Conservation (phyloP, 2,888 invertebrate genomes). For the Phaonia tiefii region DNA sequence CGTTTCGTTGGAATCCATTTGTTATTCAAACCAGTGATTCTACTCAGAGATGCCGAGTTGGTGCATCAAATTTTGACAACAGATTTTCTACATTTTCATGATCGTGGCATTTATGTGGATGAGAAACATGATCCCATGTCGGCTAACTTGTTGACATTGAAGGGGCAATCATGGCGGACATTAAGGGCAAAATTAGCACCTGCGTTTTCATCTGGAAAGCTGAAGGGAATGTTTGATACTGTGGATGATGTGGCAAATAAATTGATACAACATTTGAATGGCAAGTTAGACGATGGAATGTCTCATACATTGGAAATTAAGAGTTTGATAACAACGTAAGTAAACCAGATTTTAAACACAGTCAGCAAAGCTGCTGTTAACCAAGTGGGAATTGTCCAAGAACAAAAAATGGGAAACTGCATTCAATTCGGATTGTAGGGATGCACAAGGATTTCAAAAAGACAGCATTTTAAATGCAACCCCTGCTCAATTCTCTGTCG, state of each 20-base stretch:
- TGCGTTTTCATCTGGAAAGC: constrained; percentile 85
- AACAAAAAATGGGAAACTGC: too few species aligned
- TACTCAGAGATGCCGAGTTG: constrained; percentile 84
- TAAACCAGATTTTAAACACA: not conserved
- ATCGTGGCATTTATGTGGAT: constrained; percentile 84
- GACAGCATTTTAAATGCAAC: too few species aligned
- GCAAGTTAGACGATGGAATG: constrained; percentile 73
- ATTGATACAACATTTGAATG: constrained; percentile 79
- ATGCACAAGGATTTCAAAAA: too few species aligned
- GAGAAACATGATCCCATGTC: constrained; percentile 84
- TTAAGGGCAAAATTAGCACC: constrained; percentile 85
- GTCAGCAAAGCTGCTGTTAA: too few species aligned
- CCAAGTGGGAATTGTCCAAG: too few species aligned
- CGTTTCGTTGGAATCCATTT: constrained; percentile 84
- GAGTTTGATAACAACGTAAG: constrained; percentile 72
- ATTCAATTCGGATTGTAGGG: too few species aligned
- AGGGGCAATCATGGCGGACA: constrained; percentile 83
- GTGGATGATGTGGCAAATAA: constrained; percentile 83
- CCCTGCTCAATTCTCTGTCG: too few species aligned
- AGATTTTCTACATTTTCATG: constrained; percentile 85
- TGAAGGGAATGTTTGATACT: constrained; percentile 85
- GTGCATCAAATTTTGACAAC: constrained; percentile 83
- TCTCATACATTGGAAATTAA: constrained; percentile 80
- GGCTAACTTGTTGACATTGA: constrained; percentile 80
- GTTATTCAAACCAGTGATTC: constrained; percentile 83